phyloP scores from a whole-genome alignment of 2,797 vertebrate genomes.

The Sarcophilus harrisii region DNA sequence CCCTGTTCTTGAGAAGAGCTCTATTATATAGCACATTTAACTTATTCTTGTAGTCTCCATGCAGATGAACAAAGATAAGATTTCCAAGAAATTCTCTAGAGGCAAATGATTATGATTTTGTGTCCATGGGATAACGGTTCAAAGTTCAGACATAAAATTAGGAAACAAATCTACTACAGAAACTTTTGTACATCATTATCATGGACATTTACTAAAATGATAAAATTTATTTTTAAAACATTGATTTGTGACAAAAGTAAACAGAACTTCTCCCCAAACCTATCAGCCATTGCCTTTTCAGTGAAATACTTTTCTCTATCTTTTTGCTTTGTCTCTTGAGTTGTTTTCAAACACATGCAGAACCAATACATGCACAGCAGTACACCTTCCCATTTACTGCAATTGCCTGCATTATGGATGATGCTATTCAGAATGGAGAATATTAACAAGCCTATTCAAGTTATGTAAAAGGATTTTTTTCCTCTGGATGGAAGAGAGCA shows the following conservation, averaged over 20 bases:
- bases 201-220: neutral
- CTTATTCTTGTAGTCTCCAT: constrained; percentile 55
- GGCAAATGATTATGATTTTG: constrained; percentile 77
- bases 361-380: neutral
- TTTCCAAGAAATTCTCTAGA: constrained; percentile 72
- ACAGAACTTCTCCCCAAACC: constrained; percentile 30
- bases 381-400: neutral
- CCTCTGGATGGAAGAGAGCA: constrained; percentile 21
- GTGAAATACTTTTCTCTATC: neutral
- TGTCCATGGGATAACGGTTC: constrained; percentile 71
- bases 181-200: constrained; percentile 70
- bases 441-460: constrained; percentile 14
- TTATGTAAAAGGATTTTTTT: constrained; percentile 22
- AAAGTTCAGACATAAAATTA: constrained; percentile 73
- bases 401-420: constrained; percentile 21
- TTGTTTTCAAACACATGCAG: constrained; percentile 29
- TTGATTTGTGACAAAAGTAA: constrained; percentile 14
- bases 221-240: constrained; percentile 26
- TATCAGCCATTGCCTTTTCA: constrained; percentile 1
- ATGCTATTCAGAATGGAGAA: constrained; percentile 28
- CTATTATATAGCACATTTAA: constrained; percentile 17
- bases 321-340: neutral
- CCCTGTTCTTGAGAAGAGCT: constrained; percentile 13
- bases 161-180: constrained; percentile 74
- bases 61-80: constrained; percentile 57